Percentiles rank a stretch among this genome's conserved stretches.
These are phyloP conservation scores for Tadarida brasiliensis DNA, from an alignment of 2,797 vertebrate genomes.

Conservation along the genomic window DNA sequence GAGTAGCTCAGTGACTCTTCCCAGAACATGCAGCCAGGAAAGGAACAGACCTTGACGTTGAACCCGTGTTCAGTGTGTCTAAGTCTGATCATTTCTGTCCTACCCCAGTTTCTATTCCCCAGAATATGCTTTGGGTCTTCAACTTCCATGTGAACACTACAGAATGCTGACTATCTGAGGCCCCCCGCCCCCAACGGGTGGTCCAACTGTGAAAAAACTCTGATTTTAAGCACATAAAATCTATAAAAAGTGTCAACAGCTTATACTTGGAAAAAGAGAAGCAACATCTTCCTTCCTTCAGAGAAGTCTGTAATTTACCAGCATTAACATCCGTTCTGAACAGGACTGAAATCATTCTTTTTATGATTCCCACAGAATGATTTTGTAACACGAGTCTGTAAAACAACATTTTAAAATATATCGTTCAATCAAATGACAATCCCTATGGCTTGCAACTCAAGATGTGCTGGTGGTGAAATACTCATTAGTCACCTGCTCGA, in stretches of 20 bases:
- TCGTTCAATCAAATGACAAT: conserved; percentile 70
- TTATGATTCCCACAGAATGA: conserved; percentile 50
- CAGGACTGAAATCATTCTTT: background rate
- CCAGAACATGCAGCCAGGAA: background rate
- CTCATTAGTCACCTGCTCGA: conserved; percentile 78
- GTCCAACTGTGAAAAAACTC: background rate
- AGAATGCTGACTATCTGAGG: background rate
- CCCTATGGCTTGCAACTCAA: conserved; percentile 54
- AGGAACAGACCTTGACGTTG: background rate
- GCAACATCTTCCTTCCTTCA: background rate
- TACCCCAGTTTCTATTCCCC: background rate
- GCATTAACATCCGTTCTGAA: background rate
- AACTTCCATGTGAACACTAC: background rate
- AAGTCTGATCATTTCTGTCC: background rate
- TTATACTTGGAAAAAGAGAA: background rate
- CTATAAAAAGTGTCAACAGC: background rate
- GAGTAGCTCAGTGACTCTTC: background rate
- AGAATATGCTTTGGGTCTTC: background rate
- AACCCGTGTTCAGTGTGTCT: background rate
- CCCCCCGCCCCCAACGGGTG: background rate
- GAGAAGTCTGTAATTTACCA: background rate
- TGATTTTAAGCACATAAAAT: conserved; percentile 28
- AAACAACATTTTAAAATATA: conserved; percentile 49
- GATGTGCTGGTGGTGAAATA: conserved; percentile 70
- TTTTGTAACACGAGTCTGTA: conserved; percentile 56